Evolutionary conservation across 2,113 vertebrate species (phyloP), one percentile per base, ranked within the genome.

Genomic region (Archilochus colubris): DNA sequence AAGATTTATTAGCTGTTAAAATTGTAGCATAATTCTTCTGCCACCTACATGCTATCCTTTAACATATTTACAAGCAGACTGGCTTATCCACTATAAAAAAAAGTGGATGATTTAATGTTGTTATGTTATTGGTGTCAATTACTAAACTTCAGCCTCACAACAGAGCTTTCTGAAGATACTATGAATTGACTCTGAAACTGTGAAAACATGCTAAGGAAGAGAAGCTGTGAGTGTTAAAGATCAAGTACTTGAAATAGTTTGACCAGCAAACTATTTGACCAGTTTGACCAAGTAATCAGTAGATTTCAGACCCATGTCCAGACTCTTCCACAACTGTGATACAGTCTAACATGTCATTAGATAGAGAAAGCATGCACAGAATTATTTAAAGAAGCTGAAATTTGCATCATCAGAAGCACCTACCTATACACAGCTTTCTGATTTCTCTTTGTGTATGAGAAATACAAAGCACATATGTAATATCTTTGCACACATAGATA

Each of bases 1-100:
- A 97, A 98, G 98, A 98, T 98, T 98, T 98, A 98, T 98, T 98
- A 98, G 97, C 97, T 98, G 97, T 97, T 97, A 98, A 98, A 97
- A 97, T 97, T 90, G 91, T 96, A 97, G 97, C 97, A 97, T 98
- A 98, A 98, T 97, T 98, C 97, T 97, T 97, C 97, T 96, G 93
- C 96, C 97, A 98, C 98, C 97, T 98, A 97, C 94, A 95, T 16
- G 27, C 94, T 97, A 96, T 97, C 89, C 89, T 97, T 97, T 93
- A 97, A 96, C 67, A 68, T 98, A 98, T 98, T 98, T 98, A 98
- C 97, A 98, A 97, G 97, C 96, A 98, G 95, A 89, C 96, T 94
- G 90, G 72, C 88, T 96, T 96, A 97, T 81, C 89, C 90, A 91
- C 89, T 89, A 95, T 95, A 92, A 97, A 96, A 72, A 96, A 97